Evolutionary conservation across 2,888 invertebrate genomes (phyloP).

Genomic region (Hybos culiciformis): DNA sequence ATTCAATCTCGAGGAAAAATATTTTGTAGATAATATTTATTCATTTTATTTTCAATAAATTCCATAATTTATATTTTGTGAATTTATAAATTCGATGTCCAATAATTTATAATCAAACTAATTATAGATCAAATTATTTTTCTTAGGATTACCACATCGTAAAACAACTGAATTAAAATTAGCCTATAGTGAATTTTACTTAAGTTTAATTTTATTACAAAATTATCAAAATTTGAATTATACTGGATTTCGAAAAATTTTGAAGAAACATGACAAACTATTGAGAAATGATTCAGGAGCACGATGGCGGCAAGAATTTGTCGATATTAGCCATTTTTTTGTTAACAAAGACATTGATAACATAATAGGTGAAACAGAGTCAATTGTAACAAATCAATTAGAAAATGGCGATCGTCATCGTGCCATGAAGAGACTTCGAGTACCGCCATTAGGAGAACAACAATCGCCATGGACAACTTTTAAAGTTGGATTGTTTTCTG

Average conservation of each 20-base stretch:
- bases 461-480: conserved; percentile 95
- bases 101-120: conserved; percentile 8
- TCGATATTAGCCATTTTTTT: conserved; percentile 89
- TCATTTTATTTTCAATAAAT: no score
- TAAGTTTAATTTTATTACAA: conserved; percentile 89
- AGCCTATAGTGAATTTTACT: conserved; percentile 97
- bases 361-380: conserved; percentile 88
- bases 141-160: conserved; percentile 47
- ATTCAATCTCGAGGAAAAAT: background rate
- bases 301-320: conserved; percentile 83
- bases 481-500: conserved; percentile 91
- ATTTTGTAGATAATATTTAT: no score
- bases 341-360: conserved; percentile 94
- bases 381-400: conserved; percentile 67
- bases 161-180: conserved; percentile 88
- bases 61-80: no score
- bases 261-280: conserved; percentile 98
- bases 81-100: no score
- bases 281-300: conserved; percentile 72
- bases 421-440: conserved; percentile 94
- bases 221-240: conserved; percentile 98
- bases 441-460: conserved; percentile 93
- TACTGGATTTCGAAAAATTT: conserved; percentile 96
- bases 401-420: conserved; percentile 90
- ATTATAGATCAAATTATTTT: background rate